Evolutionary conservation across 2,888 invertebrate genomes (phyloP), one percentile per base, ranked within the genome.

Genomic region (Acrobasis consociella): DNA sequence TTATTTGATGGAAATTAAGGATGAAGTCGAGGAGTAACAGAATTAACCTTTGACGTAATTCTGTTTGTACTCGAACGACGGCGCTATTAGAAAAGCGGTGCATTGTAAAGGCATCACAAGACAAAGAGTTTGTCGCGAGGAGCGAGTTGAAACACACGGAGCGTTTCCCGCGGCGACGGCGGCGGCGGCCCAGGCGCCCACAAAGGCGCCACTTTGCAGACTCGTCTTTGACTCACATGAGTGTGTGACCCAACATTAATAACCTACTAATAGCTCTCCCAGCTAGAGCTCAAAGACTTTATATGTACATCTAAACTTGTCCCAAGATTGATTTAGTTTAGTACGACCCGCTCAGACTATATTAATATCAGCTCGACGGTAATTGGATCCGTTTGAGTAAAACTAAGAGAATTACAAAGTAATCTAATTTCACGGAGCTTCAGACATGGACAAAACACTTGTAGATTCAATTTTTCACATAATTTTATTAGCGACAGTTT

Each of bases 401-500:
- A 46, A 50, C 59, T 60, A 53, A 61, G 22, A 76, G 74, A 74
- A 73, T 75, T 67, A 64, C 52, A 61, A 60, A 60, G 53, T 53
- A 61, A 39, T 53, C 52, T 73, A 73, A 77, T 81, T 76, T 76
- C 68, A 77, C 74, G 77, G 76, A 72, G 74, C 76, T 81, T 82
- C 80, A 78, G 79, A 77, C 77, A 71, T 67, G 78, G 76, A 80
- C 76, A 82, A 80, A 83, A 83, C 81, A 81, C 81, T 83, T 76
- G 72, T 74, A 80, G 80, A 86, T 86, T 87, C 80, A 85, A 86
- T 89, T 91, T 91, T 91, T 91, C 86, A 75, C 82, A 87, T 91
- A 91, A 91, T 90, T 89, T 89, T 89, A 91, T 92, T 90, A 91
- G 87, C 86, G 87, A 86, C 89, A 90, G 89, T 91, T 91, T 91